Evolutionary conservation across 1,140 invertebrate species (phyloP), one percentile per base, ranked within the genome.

Genomic region (Drosophila takahashii): DNA sequence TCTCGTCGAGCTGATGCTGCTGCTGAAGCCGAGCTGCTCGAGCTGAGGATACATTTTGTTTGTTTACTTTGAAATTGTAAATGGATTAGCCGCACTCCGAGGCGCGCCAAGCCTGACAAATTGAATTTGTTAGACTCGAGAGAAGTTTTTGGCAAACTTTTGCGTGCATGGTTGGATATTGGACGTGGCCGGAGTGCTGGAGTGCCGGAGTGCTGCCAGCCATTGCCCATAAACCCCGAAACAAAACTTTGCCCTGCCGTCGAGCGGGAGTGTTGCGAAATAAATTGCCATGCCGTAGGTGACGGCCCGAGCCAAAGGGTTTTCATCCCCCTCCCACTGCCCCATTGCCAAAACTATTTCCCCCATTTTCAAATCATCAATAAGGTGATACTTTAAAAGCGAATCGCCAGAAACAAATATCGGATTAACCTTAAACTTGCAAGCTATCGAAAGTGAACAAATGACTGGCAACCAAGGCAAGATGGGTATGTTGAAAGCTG

Each of bases 11-110:
- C 75, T 74, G 72, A 76, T 45, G 45, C 22, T 3, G 44, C 6
- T 47, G 22, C 18, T 1, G 39, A 8, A n/a, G 18, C 6, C 11
- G 44, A 45, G 44, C 44, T 26, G 44, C 44, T 29, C 52, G 78
- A 69, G 73, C 75, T 75, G 74, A 69, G 56, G 51, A 77, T 77
- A 77, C 62, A 77, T 77, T 87, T 86, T 86, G 81, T 86, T 86
- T 86, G 83, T 87, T 87, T 86, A 87, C 83, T 86, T 86, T 87
- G 37, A 86, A 86, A 86, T 86, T 87, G 83, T 86, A 86, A 86
- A 86, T 86, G 83, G 83, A 86, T 86, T 86, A 86, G 83, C 83
- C 79, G 39, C 64, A 67, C 69, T 74, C 53, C 62, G 44, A 54
- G 79, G 74, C 70, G 65, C 75, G 79, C 74, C 83, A 79, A 72